phyloP scores from a whole-genome alignment of 2,113 vertebrate genomes.

The Paralichthys olivaceus region DNA sequence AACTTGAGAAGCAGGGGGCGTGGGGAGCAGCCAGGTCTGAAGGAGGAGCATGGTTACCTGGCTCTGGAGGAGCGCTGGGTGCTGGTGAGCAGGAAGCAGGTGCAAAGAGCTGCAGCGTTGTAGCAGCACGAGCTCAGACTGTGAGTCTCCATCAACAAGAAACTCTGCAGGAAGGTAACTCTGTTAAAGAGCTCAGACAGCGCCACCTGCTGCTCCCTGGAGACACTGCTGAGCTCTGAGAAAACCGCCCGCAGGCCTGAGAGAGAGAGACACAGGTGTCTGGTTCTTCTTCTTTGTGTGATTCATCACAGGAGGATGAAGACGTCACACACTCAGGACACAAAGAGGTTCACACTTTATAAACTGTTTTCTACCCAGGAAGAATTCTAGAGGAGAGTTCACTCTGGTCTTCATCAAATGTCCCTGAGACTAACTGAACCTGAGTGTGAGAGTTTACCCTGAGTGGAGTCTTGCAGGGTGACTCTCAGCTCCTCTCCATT shows the following conservation, averaged over 20 bases:
- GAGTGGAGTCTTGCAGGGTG: conserved; percentile 81
- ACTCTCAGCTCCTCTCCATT: conserved; percentile 83
- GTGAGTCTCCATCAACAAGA: conserved; percentile 84
- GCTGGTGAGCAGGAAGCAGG: conserved; percentile 80
- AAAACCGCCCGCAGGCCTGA: conserved; percentile 81
- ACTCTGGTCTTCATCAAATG: neutral
- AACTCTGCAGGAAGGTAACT: conserved; percentile 84
- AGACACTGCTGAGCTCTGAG: conserved; percentile 78
- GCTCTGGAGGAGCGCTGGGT: conserved; percentile 82
- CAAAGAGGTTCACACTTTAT: neutral
- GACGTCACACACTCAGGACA: neutral
- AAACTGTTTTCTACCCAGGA: neutral
- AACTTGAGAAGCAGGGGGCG: neutral
- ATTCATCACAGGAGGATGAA: neutral
- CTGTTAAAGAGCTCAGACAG: conserved; percentile 85
- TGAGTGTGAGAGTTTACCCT: conserved; percentile 66
- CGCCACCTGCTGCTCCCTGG: conserved; percentile 82
- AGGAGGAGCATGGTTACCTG: conserved; percentile 73
- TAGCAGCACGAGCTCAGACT: conserved; percentile 83
- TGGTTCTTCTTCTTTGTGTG: too few species aligned
- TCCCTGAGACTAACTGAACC: too few species aligned
- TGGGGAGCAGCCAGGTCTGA: conserved; percentile 18
- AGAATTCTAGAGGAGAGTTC: too few species aligned
- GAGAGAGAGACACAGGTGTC: neutral
- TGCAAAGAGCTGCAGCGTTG: conserved; percentile 79